Base-by-base conservation (phyloP, 2,888 invertebrate species). In the Melanophora roralis region DNA sequence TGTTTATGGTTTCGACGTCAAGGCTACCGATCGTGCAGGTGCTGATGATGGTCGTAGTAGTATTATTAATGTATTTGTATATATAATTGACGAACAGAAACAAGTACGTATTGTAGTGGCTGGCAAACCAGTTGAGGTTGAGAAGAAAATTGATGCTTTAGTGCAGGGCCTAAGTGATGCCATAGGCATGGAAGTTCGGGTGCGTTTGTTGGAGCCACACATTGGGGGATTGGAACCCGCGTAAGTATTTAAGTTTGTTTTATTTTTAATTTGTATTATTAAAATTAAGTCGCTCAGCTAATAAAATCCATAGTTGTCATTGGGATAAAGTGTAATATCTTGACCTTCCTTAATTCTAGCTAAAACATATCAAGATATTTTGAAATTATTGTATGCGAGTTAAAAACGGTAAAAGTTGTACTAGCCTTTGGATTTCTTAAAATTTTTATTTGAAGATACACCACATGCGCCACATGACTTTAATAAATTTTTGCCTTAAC, bases 1-100 rank as follows among this genome's bases (percentile, higher is more conserved):
- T 81, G 94, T 96, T 47, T 96, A 94, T 85, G 95, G 96, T 0
- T 96, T 96, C 85, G 96, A 96, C 89, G 95, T 96, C 9, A 96
- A 96, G 89, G 97, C 96, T 9, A 96, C 95, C 0, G 96, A 97
- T 87, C 92, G 94, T 73, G 91, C 92, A 23, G 96, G 96, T 1
- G 94, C 94, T 49, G 95, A 95, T 85, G 94, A 95, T 85, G 96
- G 96, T 1, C 93, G 93, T 78, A 96, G 96, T 8, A 94, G 95
- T 57, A 96, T 96, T 82, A 94, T 95, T 62, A 96, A 96, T 88
- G 95, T 96, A 75, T 95, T 96, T 88, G 96, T 96, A 0, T 96
- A 96, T 87, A 93, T 96, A 2, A 90, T 96, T 62, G 95, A 96
- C 82, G 95, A 96, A 85, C 93, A 93, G 78, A 94, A 94, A 84